Evolutionary conservation across 2,888 invertebrate species (phyloP), one percentile per base, ranked within the genome.

Genomic region (Andrena minutula): DNA sequence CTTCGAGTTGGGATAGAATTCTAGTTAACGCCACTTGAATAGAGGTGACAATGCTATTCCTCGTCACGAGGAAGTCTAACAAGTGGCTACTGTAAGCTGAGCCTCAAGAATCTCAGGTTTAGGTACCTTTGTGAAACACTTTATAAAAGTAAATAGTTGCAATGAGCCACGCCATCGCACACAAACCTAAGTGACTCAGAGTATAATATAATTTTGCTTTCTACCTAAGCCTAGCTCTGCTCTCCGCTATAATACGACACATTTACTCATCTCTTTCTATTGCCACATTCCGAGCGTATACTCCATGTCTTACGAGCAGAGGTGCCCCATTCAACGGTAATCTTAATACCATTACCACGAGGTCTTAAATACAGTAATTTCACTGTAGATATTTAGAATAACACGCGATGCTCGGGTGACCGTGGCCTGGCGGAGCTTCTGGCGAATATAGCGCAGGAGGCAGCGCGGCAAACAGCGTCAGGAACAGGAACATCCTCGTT

Each of bases 401-500:
- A 10, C 56, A 23, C 56, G 23, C 26, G 56, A 26, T 23, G 56
- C 23, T 26, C 23, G 10, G 26, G 26, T 56, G 41, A 56, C 56
- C 23, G 23, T 23, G 23, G 23, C 23, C 23, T 56, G 56, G 23
- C 56, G 23, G 56, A 10, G 23, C 12, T 56, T 23, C 51, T 20
- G 51, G 20, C 23, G 26, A 56, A 56, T 23, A 12, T 23, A 23
- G 53, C 23, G 53, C 53, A 56, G 23, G n/a, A 56, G 20, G 53
- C 53, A 56, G 53, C 53, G 26, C 41, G 41, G 41, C 41, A 73
- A 68, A 63, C 32, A 28, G 74, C 26, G 51, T 26, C 49, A 49
- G 76, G 58, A 78, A 69, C 64, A 65, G 32, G 58, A 10, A 49
- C 64, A n/a, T 23, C 32, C 20, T 68, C 70, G 66, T 64, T 30